phyloP scores from a whole-genome alignment of 2,113 vertebrate genomes.

The Corythoichthys haematopterus region DNA sequence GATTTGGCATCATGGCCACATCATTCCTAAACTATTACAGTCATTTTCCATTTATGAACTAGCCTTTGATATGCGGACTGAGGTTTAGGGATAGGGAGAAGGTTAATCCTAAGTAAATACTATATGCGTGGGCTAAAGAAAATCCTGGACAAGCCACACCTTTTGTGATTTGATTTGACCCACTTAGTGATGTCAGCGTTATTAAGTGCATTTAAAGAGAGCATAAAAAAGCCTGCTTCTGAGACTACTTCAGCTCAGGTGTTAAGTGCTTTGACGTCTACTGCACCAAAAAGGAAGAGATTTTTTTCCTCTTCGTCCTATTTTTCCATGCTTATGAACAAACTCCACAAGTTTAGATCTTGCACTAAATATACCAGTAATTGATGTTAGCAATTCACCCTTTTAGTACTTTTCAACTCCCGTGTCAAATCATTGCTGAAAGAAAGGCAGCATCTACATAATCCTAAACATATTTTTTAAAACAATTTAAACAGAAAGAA shows the following conservation, averaged over 20 bases:
- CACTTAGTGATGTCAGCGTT: background rate
- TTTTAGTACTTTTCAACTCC: background rate
- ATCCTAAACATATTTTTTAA: conserved; percentile 5
- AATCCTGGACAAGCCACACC: background rate
- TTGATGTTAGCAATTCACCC: background rate
- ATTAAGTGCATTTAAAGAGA: background rate
- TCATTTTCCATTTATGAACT: background rate
- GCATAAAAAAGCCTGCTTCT: background rate
- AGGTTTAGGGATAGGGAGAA: background rate
- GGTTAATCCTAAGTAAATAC: background rate
- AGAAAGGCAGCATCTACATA: conserved; percentile 22
- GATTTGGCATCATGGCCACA: background rate
- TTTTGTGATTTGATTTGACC: background rate
- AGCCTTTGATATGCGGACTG: background rate
- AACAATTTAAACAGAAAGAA: conserved; percentile 6
- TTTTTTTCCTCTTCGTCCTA: conserved; percentile 10
- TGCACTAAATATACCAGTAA: background rate
- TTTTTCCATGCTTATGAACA: conserved; percentile 29
- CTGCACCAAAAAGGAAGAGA: background rate
- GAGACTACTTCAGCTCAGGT: conserved; percentile 1
- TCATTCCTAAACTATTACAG: background rate
- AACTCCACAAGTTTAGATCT: conserved; percentile 1
- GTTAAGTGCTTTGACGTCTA: conserved; percentile 18
- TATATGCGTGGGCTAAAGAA: background rate
- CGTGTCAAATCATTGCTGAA: conserved; percentile 3